Evolutionary conservation across 2,113 vertebrate species (phyloP).

Genomic region (Ammodytes marinus): DNA sequence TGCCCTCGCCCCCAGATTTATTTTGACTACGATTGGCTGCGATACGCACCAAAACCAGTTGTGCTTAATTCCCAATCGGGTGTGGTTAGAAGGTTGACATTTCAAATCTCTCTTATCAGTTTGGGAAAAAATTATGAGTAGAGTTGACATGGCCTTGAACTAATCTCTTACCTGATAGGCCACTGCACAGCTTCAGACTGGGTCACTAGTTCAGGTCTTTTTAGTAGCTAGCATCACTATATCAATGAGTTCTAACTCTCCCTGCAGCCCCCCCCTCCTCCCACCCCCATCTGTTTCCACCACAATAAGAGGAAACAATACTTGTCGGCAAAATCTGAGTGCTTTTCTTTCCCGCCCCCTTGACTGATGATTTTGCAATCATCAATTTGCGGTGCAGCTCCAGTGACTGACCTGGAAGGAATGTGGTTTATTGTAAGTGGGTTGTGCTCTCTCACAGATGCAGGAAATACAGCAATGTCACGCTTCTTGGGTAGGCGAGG

Average conservation of each 20-base stretch:
- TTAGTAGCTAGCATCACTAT: neutral
- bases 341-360: neutral
- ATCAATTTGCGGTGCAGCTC: constrained; percentile 24
- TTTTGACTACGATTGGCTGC: neutral
- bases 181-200: neutral
- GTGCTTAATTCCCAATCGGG: neutral
- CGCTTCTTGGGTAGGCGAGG: constrained; percentile 1
- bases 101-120: neutral
- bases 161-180: neutral
- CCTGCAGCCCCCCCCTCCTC: neutral
- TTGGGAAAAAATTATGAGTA: neutral
- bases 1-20: neutral
- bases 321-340: neutral
- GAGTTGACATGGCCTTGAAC: neutral
- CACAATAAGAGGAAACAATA: constrained; percentile 9
- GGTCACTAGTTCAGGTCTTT: constrained; percentile 3
- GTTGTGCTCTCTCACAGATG: constrained; percentile 38
- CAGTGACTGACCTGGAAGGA: constrained; percentile 63
- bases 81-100: neutral
- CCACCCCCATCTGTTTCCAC: neutral
- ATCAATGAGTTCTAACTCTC: neutral
- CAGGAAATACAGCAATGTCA: constrained; percentile 50
- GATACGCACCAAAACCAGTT: neutral
- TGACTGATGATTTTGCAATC: constrained; percentile 49
- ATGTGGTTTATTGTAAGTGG: constrained; percentile 63